Evolutionary conservation across 2,888 invertebrate species (phyloP), one percentile per base, ranked within the genome.

Genomic region (Sceliomorpha sp.): DNA sequence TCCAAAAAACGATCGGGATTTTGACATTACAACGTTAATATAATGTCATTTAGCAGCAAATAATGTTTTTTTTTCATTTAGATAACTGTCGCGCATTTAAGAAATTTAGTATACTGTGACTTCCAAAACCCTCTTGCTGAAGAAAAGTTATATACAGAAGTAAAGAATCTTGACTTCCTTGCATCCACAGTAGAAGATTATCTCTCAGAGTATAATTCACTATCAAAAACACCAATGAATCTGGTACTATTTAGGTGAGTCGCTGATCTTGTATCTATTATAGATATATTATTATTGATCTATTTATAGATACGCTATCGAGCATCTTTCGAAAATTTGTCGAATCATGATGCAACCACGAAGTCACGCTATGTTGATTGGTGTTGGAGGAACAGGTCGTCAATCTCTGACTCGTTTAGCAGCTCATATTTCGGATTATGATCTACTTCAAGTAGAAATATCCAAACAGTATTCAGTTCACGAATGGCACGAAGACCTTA

Each of bases 151-250:
- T 88, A 88, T 39, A 47, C 31, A 20, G 98, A 98, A 89, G 96
- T 97, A 0, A 89, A 90, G 1, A 94, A 97, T 85, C 90, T 97
- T 83, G 95, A 95, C 37, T 91, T 93, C 72, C 89, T 98, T 48
- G 91, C 94, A 34, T 88, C 91, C 0, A 94, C 96, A 0, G 96
- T 96, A 0, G 96, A 97, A 70, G 93, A 95, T 0, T 97, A 95
- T 89, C 90, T 98, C 8, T 92, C 93, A 0, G 98, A 98, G 84
- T 98, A 94, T 85, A 98, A 98, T 88, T 96, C 96, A 76, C 96
- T 98, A 93, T 95, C 96, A 4, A 98, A 97, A 88, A 98, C 97
- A 82, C 97, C 98, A 0, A 98, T 98, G 98, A 95, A 96, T 87
- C 91, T 98, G 53, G 98, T 98, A 2, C 90, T 98, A 24, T 96